Evolutionary conservation across 2,888 invertebrate genomes (phyloP).

Genomic region (Portevinia maculata): DNA sequence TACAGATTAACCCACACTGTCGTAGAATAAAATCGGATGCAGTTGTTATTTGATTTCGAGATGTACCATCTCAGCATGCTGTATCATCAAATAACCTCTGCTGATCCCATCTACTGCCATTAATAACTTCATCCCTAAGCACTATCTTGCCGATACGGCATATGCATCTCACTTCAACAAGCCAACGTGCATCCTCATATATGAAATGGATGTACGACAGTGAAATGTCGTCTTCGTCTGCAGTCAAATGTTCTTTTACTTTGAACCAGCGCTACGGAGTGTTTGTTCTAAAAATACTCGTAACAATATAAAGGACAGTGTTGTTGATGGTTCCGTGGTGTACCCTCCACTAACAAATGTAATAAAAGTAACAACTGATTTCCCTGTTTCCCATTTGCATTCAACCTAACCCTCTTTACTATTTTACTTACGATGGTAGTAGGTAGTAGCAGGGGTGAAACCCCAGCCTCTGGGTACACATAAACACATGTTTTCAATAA

Average conservation of each 20-base stretch:
- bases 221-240: slow-evolving; percentile 42
- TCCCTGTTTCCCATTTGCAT: slow-evolving; percentile 1
- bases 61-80: slow-evolving; percentile 36
- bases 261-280: slow-evolving; percentile 37
- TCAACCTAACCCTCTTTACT: slow-evolving; percentile 58
- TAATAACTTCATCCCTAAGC: slow-evolving; percentile 68
- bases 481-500: slow-evolving; percentile 15
- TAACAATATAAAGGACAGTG: slow-evolving; percentile 13
- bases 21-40: slow-evolving; percentile 50
- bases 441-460: slow-evolving; percentile 51
- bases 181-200: background rate
- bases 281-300: slow-evolving; percentile 66
- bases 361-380: slow-evolving; percentile 1
- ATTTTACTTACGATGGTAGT: slow-evolving; percentile 50
- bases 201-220: slow-evolving; percentile 26
- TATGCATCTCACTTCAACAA: background rate
- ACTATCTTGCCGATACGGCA: background rate
- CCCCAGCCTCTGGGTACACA: slow-evolving; percentile 10
- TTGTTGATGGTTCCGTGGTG: background rate
- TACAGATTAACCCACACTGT: slow-evolving; percentile 66
- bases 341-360: no score
- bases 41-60: slow-evolving; percentile 47
- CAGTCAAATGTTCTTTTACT: slow-evolving; percentile 36
- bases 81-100: slow-evolving; percentile 59
- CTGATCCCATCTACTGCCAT: slow-evolving; percentile 70